Evolutionary conservation across 2,797 vertebrate genomes (phyloP), one percentile per base, ranked within the genome.

Genomic region (Poecilia gillii): DNA sequence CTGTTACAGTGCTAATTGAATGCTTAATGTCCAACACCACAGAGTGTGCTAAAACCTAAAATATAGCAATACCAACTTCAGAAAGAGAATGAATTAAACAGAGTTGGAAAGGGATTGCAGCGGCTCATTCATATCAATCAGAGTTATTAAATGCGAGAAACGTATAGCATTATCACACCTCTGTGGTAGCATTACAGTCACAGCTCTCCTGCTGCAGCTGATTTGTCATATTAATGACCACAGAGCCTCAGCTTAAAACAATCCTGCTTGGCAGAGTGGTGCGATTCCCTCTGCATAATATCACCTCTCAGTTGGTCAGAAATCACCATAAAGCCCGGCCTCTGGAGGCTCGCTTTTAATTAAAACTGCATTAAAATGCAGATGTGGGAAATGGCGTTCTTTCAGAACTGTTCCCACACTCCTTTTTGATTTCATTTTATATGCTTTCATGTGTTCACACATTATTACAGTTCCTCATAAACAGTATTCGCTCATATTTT

Each of bases 361-460:
- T 82, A 88, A 87, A 88, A 78, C 75, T 73, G 84, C 72, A 84
- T 86, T 84, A 78, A 72, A 84, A 86, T 85, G 77, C 79, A 85
- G 74, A 85, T 71, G 64, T 73, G 47, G 66, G 81, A 79, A 84
- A 78, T 57, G 59, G n/a, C 47, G 23, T 33, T 80, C 64, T 83
- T 79, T 84, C 47, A 80, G 71, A 85, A 51, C 36, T n/a, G 53
- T 70, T 82, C 77, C 51, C 55, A 72, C 46, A 75, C 59, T 72
- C 31, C 36, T 45, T 66, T 59, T 76, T 20, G 77, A 59, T 74
- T 80, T 80, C 66, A 72, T 68, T n/a, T 41, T 43, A 71, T 70
- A 77, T 59, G 41, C 66, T 47, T 47, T 79, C 66, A 76, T 36
- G 57, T 64, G 76, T 73, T 75, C 57, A 79, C 74, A 80, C 47